phyloP scores from a whole-genome alignment of 2,797 vertebrate genomes.

The Paguma larvata region DNA sequence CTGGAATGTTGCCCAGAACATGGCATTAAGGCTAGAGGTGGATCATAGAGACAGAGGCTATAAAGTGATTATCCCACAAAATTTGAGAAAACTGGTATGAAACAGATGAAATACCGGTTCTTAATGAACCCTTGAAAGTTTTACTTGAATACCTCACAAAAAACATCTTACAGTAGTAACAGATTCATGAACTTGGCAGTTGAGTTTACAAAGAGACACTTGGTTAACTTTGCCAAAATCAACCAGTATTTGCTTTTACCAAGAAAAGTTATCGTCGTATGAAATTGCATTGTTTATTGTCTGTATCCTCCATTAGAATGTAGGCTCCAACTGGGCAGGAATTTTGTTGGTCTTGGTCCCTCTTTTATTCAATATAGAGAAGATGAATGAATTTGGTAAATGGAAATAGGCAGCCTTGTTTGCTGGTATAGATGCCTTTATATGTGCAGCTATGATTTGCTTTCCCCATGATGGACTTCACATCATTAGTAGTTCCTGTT shows the following conservation, averaged over 20 bases:
- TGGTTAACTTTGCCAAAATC: not conserved
- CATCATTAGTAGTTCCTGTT: slow-evolving; percentile 4
- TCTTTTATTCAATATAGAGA: not conserved
- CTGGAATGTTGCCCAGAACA: not conserved
- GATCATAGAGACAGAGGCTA: not conserved
- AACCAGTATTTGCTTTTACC: not conserved
- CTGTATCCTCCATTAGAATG: not conserved
- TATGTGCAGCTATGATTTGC: not conserved
- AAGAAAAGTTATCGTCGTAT: not conserved
- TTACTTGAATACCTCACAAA: not conserved
- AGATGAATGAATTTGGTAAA: slow-evolving; percentile 39
- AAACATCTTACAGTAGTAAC: slow-evolving; percentile 3
- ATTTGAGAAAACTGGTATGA: slow-evolving; percentile 31
- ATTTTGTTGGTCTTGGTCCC: not conserved
- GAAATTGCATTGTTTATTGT: not conserved
- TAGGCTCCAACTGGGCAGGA: not conserved
- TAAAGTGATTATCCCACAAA: not conserved
- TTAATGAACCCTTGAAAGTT: not conserved
- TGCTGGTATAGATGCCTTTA: not conserved
- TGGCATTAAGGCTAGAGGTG: not conserved
- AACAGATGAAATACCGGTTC: slow-evolving; percentile 13
- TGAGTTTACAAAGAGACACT: not conserved
- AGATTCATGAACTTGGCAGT: not conserved
- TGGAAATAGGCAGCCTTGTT: not conserved
- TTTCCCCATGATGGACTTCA: slow-evolving; percentile 16